Evolutionary conservation across 2,113 vertebrate species (phyloP), one percentile per base, ranked within the genome.

Genomic region (Gorsachius goisagi): DNA sequence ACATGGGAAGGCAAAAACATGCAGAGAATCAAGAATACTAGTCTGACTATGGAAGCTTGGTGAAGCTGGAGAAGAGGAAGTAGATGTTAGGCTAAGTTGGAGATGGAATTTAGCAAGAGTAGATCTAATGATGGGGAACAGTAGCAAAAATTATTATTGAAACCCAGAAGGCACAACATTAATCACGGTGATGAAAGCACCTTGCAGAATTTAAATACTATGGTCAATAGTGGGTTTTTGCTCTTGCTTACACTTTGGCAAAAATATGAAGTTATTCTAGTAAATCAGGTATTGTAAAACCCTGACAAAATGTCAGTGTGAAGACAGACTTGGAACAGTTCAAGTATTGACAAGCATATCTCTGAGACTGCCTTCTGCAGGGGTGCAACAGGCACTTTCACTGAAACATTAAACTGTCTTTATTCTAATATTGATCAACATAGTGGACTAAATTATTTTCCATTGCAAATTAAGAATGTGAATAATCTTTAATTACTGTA

Each of bases 171-270:
- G 8, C 22, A 45, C 10, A 9, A 47, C 4, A 33, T 15, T 32
- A 49, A 76, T 26, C 24, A 8, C 28, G 33, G 21, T 75, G 32
- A 75, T 44, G 20, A 33, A 77, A 92, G 4, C 17, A 52, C 16
- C 11, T 27, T 50, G 6, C 6, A 53, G 30, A 41, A 41, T 85
- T 72, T 47, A 56, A 94, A 37, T 66, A 27, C 7, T 19, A 4
- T 44, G 32, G 17, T 33, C 8, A 59, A 9, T 21, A 75, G 20
- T 7, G 6, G 1, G 0, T 1, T 60, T 82, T 81, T 74, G 2
- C 12, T 39, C 6, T 77, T 53, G 15, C 11, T 88, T 63, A 35
- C 14, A 2, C 8, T 2, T 16, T 74, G 67, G 11, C 79, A 41
- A 82, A 72, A 79, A 67, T 22, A 53, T 1, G 1, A n/a, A 49